Conservation (phyloP, 2,113 vertebrate species). For the Poecilia latipinna region DNA sequence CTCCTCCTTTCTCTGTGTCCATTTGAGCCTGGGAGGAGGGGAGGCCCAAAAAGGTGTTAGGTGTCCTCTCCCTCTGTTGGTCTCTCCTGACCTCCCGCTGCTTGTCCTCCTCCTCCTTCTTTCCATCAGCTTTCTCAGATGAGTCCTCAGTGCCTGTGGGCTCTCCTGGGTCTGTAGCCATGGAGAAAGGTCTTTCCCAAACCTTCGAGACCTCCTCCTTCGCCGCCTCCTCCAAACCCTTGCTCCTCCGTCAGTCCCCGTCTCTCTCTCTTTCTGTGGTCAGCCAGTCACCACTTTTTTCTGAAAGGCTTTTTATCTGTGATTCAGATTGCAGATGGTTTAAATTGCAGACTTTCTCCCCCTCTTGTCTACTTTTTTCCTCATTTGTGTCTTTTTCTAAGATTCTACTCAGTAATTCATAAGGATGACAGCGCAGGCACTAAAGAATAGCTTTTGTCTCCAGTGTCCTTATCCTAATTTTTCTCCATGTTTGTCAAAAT, state of each 20-base stretch:
- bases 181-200: conserved; percentile 68
- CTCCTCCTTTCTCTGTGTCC: conserved; percentile 40
- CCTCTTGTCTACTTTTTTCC: neutral
- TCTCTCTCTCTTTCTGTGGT: conserved; percentile 75
- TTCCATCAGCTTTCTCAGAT: conserved; percentile 88
- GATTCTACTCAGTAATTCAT: conserved; percentile 13
- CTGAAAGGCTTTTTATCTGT: conserved; percentile 28
- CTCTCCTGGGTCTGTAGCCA: conserved; percentile 93
- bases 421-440: conserved; percentile 21
- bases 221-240: conserved; percentile 72
- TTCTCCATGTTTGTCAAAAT: conserved; percentile 40
- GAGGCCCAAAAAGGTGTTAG: conserved; percentile 68
- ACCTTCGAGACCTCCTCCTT: conserved; percentile 58
- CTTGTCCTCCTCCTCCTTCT: conserved; percentile 72
- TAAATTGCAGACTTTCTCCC: conserved; percentile 5
- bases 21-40: conserved; percentile 65
- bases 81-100: conserved; percentile 60
- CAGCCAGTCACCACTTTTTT: conserved; percentile 47
- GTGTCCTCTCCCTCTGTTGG: conserved; percentile 67
- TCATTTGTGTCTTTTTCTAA: conserved; percentile 15
- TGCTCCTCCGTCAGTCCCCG: conserved; percentile 76
- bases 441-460: conserved; percentile 38
- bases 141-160: conserved; percentile 88
- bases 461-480: conserved; percentile 53
- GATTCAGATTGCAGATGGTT: conserved; percentile 27